Conservation (phyloP, 2,888 invertebrate species). For the Dasysyrphus tricinctus region DNA sequence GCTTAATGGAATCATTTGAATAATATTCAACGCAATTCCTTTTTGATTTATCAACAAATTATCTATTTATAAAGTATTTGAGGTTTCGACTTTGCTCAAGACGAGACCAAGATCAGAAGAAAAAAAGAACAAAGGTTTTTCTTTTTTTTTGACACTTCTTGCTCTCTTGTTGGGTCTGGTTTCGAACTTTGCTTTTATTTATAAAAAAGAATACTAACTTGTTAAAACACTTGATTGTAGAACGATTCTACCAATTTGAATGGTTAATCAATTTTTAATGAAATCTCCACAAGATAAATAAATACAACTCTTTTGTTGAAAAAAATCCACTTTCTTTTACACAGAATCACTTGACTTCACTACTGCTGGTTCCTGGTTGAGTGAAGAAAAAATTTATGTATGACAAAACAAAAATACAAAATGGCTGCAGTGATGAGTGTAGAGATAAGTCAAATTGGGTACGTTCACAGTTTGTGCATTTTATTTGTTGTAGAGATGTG, state of each 20-base stretch:
- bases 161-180: constrained; percentile 19
- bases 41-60: constrained; percentile 58
- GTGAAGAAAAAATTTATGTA: constrained; percentile 69
- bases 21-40: constrained; percentile 28
- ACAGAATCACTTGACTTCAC: too few species aligned
- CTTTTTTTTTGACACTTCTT: constrained; percentile 65
- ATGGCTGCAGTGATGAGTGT: constrained; percentile 47
- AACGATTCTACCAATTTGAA: constrained; percentile 9
- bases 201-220: constrained; percentile 53
- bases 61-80: constrained; percentile 37
- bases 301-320: constrained; percentile 44
- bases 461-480: constrained; percentile 31
- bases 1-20: neutral
- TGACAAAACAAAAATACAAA: constrained; percentile 72
- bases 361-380: constrained; percentile 46
- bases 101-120: constrained; percentile 1
- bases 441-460: constrained; percentile 14
- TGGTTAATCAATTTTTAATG: neutral
- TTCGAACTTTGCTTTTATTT: constrained; percentile 31
- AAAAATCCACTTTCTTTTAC: constrained; percentile 61
- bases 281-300: constrained; percentile 57
- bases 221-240: constrained; percentile 33
- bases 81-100: neutral
- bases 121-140: constrained; percentile 66
- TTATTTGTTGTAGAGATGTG: neutral